Evolutionary conservation across 1,140 invertebrate genomes (phyloP).

Genomic region (Glomeris maerens): DNA sequence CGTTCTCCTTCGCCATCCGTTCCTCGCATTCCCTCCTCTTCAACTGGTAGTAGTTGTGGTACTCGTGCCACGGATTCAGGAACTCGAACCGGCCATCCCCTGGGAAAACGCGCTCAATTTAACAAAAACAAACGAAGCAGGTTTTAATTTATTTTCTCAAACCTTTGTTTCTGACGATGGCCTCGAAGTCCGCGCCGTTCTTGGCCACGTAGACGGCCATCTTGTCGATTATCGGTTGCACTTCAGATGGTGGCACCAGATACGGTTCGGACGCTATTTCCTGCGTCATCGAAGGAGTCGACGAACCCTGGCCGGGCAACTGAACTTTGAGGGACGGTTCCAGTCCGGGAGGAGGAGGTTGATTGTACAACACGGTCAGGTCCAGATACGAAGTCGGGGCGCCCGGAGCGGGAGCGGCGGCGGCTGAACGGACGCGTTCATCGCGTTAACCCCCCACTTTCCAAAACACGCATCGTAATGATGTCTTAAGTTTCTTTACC

Average conservation of each 20-base stretch:
- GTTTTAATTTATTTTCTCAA: too few relatives aligned
- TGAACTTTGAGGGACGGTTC: constrained; percentile 21
- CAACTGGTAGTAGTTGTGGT: constrained; percentile 53
- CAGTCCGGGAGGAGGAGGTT: constrained; percentile 10
- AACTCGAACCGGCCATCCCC: constrained; percentile 67
- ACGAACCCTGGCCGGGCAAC: constrained; percentile 37
- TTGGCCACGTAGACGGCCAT: constrained; percentile 89
- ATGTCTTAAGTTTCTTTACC: too few relatives aligned
- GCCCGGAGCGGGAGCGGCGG: background rate
- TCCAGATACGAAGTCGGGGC: constrained; percentile 1
- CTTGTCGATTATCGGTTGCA: constrained; percentile 81
- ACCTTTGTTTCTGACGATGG: constrained; percentile 68
- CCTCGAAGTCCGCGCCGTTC: constrained; percentile 84
- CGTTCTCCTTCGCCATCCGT: background rate
- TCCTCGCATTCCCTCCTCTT: constrained; percentile 9
- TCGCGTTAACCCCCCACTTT: too few relatives aligned
- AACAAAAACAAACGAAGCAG: constrained; percentile 11
- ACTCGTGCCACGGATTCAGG: constrained; percentile 52
- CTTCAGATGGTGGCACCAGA: constrained; percentile 51
- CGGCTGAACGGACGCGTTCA: background rate
- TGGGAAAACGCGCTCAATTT: constrained; percentile 13
- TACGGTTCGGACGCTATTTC: constrained; percentile 40
- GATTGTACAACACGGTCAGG: too few relatives aligned
- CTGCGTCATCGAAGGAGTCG: constrained; percentile 33
- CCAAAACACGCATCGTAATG: too few relatives aligned